Base-by-base conservation (phyloP, 2,888 invertebrate genomes). In the Timema podura region DNA sequence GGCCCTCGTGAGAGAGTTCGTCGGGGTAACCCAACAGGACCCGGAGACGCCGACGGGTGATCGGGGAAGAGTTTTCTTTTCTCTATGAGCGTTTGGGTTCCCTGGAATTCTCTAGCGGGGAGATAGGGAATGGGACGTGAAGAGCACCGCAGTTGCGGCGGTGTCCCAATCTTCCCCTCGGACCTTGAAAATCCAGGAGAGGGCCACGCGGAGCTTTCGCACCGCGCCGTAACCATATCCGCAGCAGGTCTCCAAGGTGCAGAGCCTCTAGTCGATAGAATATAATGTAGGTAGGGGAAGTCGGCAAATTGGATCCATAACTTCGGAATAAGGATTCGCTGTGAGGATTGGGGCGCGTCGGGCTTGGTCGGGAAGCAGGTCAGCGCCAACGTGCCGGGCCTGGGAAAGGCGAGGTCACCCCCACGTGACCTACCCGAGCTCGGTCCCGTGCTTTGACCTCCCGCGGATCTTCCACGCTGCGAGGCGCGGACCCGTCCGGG, bases 191-290 rank as follows among this genome's bases (percentile, higher is more conserved):
- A 80, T 78, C 77, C 78, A 81, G 79, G 79, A 77, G 80, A 80
- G 79, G 77, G 49, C 49, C 49, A 73, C 78, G 79, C 77, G 78
- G 78, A 79, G 77, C 76, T 77, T 76, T 79, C 83, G 80, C 79
- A 79, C 81, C 83, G 80, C 83, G 77, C 84, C 86, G 87, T 88
- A 88, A 87, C 86, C 84, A 87, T 87, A 88, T 87, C 88, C 87
- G 87, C 88, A 89, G 85, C 88, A 88, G 89, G 88, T 89, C 87
- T 89, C 88, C 88, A 86, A 88, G 88, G 87, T 87, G 83, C 86
- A 82, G 83, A 86, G 85, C 86, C 86, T 87, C 85, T 86, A 85
- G 86, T 86, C 85, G 83, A 85, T 85, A 83, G 85, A 87, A 83
- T 84, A 87, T n/a, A n/a, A 88, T 86, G 86, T 86, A 86, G 86